Evolutionary conservation across 1,140 invertebrate genomes (phyloP).

Genomic region (Ostrea denselamellosa): DNA sequence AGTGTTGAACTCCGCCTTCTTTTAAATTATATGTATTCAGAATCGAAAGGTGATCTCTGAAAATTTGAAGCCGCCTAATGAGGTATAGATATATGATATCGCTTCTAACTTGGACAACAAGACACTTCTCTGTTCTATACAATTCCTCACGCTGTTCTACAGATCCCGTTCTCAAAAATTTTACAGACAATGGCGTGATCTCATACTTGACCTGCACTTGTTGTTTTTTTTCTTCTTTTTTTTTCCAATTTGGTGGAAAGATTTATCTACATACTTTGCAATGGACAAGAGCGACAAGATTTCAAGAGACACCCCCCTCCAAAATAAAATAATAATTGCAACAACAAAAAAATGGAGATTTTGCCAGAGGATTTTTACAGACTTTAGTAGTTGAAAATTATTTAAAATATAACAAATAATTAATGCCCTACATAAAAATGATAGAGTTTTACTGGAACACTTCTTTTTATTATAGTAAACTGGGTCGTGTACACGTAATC

Average conservation of each 20-base stretch:
- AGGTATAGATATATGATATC: not conserved
- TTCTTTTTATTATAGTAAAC: not conserved
- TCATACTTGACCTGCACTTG: not conserved
- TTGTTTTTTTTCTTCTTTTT: no score
- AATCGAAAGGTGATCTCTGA: conserved; percentile 15
- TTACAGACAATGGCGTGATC: not conserved
- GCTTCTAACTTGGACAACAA: not conserved
- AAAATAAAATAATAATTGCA: no score
- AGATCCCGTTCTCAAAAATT: not conserved
- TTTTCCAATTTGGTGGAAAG: no score
- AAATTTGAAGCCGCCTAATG: not conserved
- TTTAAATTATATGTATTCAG: conserved; percentile 28
- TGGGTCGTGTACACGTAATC: not conserved
- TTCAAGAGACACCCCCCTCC: not conserved
- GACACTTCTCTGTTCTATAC: not conserved
- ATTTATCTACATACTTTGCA: not conserved
- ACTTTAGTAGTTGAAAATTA: not conserved
- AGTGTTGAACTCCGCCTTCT: not conserved
- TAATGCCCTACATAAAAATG: not conserved
- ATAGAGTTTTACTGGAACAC: not conserved
- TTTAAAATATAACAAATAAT: not conserved
- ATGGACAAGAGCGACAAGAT: not conserved
- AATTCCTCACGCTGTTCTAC: not conserved
- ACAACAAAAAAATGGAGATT: no score
- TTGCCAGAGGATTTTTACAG: no score